These are phyloP conservation scores for Oceanodroma leucorhoa DNA, from an alignment of 2,797 vertebrate genomes.

Conservation along the genomic window DNA sequence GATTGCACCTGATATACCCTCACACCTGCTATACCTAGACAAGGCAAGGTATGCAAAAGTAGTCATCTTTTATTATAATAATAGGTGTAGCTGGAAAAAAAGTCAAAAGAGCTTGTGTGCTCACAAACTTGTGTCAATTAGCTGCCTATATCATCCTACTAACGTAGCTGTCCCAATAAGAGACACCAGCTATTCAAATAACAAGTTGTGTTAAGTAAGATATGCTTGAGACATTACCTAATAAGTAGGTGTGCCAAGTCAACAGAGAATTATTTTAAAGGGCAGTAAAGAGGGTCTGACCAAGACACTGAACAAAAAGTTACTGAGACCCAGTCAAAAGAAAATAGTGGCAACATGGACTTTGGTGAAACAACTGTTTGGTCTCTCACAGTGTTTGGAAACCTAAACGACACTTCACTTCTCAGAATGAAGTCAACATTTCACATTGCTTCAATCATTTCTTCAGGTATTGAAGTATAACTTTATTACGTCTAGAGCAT, in stretches of 20 bases:
- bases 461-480: neutral
- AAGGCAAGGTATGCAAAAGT: neutral
- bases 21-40: neutral
- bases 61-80: neutral
- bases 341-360: neutral
- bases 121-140: neutral
- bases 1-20: neutral
- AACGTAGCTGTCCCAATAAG: rapidly evolving
- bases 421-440: neutral
- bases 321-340: neutral
- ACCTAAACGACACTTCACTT: neutral
- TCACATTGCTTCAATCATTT: neutral
- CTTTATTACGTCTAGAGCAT: neutral
- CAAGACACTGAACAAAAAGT: neutral
- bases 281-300: neutral
- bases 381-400: neutral
- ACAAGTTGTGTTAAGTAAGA: neutral
- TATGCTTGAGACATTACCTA: neutral
- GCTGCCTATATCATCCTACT: neutral
- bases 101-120: neutral
- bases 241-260: neutral
- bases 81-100: neutral
- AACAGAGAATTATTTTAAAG: neutral
- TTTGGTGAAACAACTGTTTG: neutral
- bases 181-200: neutral